Evolutionary conservation across 2,797 vertebrate genomes (phyloP).

Genomic region (Kryptolebias ocellatus): DNA sequence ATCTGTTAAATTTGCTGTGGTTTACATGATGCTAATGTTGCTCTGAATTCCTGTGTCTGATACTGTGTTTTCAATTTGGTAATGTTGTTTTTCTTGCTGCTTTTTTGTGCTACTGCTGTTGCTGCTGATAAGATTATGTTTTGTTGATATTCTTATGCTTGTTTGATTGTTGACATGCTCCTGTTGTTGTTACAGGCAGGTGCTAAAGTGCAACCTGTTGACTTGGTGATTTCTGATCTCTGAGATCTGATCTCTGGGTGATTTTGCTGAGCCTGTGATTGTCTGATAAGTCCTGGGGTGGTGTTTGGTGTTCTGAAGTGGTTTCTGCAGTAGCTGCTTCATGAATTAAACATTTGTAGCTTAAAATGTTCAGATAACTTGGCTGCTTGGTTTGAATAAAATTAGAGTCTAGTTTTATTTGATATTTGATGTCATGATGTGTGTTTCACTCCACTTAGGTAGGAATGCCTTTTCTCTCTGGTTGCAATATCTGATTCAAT

Average conservation of each 20-base stretch:
- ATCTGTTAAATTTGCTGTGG: slow-evolving; percentile 46
- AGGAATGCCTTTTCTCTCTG: slow-evolving; percentile 2
- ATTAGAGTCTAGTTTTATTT: slow-evolving; percentile 5
- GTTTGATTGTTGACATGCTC: slow-evolving; percentile 37
- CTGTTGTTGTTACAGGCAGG: slow-evolving; percentile 18
- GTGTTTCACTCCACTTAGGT: slow-evolving; percentile 2
- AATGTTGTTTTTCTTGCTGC: slow-evolving; percentile 35
- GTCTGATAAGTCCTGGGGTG: neutral
- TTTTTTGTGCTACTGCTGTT: slow-evolving; percentile 36
- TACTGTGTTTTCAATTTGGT: slow-evolving; percentile 32
- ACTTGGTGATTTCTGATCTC: slow-evolving; percentile 21
- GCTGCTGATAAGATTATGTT: slow-evolving; percentile 38
- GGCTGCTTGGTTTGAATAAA: neutral
- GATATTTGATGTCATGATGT: neutral
- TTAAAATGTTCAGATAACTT: neutral
- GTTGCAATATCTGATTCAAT: neutral
- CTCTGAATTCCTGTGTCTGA: slow-evolving; percentile 34
- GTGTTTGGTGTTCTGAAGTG: slow-evolving; percentile 14
- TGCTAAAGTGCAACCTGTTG: slow-evolving; percentile 26
- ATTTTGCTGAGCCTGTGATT: slow-evolving; percentile 21
- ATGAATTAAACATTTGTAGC: neutral
- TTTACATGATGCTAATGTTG: slow-evolving; percentile 46
- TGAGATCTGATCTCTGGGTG: neutral
- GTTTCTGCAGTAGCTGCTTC: slow-evolving; percentile 2
- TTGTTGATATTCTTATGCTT: slow-evolving; percentile 39